phyloP scores from a whole-genome alignment of 1,140 invertebrate species.

The Drosophila gunungcola region DNA sequence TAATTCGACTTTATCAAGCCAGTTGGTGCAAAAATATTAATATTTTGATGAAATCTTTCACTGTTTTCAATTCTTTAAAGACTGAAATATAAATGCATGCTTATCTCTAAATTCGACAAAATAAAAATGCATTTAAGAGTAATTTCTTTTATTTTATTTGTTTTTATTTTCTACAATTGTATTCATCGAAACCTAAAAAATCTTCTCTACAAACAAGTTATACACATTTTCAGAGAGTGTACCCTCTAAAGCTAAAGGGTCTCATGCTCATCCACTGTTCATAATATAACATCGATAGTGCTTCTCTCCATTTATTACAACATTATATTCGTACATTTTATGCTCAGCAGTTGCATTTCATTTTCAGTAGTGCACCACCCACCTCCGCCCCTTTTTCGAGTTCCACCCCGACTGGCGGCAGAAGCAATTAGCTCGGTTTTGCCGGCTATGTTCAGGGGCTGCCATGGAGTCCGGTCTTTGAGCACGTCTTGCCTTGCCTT shows the following conservation, averaged over 20 bases:
- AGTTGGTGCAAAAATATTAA: neutral
- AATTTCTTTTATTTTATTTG: too few relatives aligned
- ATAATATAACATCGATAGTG: constrained; percentile 17
- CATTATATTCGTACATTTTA: constrained; percentile 47
- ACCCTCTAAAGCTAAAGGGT: neutral
- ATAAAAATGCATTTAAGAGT: too few relatives aligned
- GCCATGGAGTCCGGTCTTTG: neutral
- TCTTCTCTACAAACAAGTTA: neutral
- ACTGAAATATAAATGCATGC: too few relatives aligned
- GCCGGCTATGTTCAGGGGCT: constrained; percentile 11
- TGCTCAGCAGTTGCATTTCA: constrained; percentile 37
- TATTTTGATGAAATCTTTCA: too few relatives aligned
- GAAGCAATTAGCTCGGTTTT: constrained; percentile 28
- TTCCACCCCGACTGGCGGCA: constrained; percentile 27
- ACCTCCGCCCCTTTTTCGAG: constrained; percentile 7
- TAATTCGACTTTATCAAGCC: neutral
- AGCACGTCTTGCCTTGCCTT: constrained; percentile 56
- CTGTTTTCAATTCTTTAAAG: too few relatives aligned
- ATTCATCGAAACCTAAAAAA: neutral
- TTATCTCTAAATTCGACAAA: too few relatives aligned
- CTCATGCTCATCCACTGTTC: constrained; percentile 18
- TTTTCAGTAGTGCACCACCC: constrained; percentile 36
- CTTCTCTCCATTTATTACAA: constrained; percentile 33
- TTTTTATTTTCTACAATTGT: neutral
- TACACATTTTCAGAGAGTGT: too few relatives aligned